A percentile compares a stretch with the other conserved stretches of the same genome.
Evolutionary conservation across 2,113 vertebrate species (phyloP).

Genomic region (Gymnorhina tibicen): DNA sequence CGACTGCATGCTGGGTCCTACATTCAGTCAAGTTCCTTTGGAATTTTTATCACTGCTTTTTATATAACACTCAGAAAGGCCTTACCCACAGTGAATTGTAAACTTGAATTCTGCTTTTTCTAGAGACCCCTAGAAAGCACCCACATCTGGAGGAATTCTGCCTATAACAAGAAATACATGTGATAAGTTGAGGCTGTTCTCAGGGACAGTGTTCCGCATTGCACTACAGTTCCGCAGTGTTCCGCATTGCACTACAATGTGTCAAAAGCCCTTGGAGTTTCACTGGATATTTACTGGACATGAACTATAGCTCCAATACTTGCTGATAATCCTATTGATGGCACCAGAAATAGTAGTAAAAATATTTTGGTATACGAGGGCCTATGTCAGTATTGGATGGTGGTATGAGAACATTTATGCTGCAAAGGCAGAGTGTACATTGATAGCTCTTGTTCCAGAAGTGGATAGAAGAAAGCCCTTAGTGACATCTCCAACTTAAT

Average conservation of each 20-base stretch:
- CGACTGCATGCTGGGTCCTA: conserved; percentile 6
- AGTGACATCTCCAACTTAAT: background rate
- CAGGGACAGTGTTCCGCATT: background rate
- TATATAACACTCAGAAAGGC: background rate
- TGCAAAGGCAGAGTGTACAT: background rate
- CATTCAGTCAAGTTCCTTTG: background rate
- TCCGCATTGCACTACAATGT: background rate
- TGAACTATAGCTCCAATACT: background rate
- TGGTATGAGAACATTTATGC: background rate
- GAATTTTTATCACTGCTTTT: conserved; percentile 39
- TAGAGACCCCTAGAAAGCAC: background rate
- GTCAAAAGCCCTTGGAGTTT: background rate
- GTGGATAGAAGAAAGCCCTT: background rate
- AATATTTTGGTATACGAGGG: background rate
- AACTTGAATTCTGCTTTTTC: background rate
- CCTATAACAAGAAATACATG: background rate
- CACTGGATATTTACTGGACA: background rate
- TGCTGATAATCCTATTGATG: background rate
- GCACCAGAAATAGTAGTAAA: background rate
- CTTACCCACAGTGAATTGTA: background rate
- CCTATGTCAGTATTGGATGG: background rate
- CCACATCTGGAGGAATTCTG: background rate
- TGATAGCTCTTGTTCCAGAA: background rate
- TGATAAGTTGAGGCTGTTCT: background rate
- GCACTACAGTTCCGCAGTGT: too few species aligned